Conservation (phyloP, 2,797 vertebrate species). For the Sylvia borin region DNA sequence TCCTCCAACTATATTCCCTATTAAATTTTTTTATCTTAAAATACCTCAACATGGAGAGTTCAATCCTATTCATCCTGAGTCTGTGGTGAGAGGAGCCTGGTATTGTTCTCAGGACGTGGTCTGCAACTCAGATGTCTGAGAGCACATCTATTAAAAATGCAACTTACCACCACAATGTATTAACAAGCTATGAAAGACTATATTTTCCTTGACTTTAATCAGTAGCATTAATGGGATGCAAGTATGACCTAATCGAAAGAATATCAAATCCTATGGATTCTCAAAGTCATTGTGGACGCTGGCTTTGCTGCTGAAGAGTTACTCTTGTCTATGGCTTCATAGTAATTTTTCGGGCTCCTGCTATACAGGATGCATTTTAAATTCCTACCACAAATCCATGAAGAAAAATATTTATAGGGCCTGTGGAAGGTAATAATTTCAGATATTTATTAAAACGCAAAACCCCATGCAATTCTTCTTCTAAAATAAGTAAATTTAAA, state of each 20-base stretch:
- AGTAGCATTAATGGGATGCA: neutral
- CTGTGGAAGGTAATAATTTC: conserved; percentile 18
- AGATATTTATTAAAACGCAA: conserved; percentile 28
- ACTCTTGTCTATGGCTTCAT: neutral
- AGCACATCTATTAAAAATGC: neutral
- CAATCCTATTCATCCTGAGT: neutral
- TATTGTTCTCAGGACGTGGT: neutral
- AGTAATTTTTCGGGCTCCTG: conserved; percentile 6
- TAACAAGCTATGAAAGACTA: neutral
- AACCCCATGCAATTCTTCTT: neutral
- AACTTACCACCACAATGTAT: neutral
- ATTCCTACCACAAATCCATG: conserved; percentile 46
- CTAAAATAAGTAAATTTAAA: neutral
- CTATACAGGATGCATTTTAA: conserved; percentile 30
- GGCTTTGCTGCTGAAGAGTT: neutral
- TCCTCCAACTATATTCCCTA: neutral
- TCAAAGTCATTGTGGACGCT: neutral
- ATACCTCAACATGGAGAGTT: neutral
- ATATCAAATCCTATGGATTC: neutral
- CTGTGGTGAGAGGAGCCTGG: neutral
- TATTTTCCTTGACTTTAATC: neutral
- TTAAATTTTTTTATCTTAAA: neutral
- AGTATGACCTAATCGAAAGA: neutral
- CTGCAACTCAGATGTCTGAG: neutral
- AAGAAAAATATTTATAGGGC: conserved; percentile 32